Evolutionary conservation across 2,797 vertebrate species (phyloP).

Genomic region (Podarcis lilfordi): DNA sequence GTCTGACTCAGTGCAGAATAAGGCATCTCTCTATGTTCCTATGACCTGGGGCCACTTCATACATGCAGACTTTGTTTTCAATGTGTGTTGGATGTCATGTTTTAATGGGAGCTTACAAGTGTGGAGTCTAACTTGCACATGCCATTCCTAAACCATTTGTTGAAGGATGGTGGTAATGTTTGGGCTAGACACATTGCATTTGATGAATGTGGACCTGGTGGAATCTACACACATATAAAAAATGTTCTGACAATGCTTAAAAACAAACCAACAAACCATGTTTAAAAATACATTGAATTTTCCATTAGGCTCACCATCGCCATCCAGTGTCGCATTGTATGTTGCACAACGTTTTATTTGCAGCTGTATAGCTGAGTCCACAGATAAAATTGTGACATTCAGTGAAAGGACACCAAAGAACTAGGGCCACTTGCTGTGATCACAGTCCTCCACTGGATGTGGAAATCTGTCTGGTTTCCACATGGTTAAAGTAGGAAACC

Average conservation of each 20-base stretch:
- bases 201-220: not conserved
- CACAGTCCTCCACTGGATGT: not conserved
- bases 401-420: not conserved
- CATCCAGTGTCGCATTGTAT: no score
- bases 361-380: no score
- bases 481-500: not conserved
- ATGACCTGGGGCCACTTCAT: no score
- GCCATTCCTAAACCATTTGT: not conserved
- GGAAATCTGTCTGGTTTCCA: no score
- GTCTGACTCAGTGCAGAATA: no score
- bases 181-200: not conserved
- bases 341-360: no score
- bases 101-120: not conserved
- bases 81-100: not conserved
- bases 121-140: not conserved
- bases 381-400: not conserved
- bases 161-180: not conserved
- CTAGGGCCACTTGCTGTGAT: not conserved
- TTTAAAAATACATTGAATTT: no score
- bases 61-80: not conserved
- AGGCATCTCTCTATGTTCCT: no score
- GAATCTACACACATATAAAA: no score
- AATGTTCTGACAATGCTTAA: no score
- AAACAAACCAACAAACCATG: no score
- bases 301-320: no score